Conservation (phyloP, 2,888 invertebrate species). For the Cephus pygmeus region DNA sequence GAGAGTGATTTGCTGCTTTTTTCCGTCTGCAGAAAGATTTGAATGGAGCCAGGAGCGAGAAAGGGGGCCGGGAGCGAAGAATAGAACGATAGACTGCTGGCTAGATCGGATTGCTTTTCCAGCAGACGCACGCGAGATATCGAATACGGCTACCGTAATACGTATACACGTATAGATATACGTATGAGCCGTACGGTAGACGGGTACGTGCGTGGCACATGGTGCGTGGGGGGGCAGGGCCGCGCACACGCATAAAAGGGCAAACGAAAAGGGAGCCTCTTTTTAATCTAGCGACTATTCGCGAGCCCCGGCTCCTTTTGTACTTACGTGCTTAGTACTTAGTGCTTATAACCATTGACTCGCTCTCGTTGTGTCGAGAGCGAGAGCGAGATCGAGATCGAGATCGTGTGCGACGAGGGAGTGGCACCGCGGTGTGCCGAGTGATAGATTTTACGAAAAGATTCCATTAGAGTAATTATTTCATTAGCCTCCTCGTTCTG, state of each 20-base stretch:
- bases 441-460: conserved; percentile 22
- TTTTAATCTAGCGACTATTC: conserved; percentile 66
- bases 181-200: background rate
- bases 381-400: conserved; percentile 5
- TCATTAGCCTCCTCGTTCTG: conserved; percentile 14
- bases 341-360: conserved; percentile 53
- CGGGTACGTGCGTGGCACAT: conserved; percentile 21
- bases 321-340: conserved; percentile 59
- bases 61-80: no score
- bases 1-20: no score
- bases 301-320: conserved; percentile 60
- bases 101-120: conserved; percentile 53
- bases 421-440: conserved; percentile 3
- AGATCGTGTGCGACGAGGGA: conserved; percentile 3
- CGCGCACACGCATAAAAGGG: conserved; percentile 19
- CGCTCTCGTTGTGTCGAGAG: conserved; percentile 24
- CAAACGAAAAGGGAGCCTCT: conserved; percentile 43
- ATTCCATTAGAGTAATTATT: conserved; percentile 62
- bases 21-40: no score
- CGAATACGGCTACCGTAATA: conserved; percentile 23
- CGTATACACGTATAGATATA: conserved; percentile 13
- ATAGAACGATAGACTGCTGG: no score
- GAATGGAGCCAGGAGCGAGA: no score
- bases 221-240: conserved; percentile 22
- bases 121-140: conserved; percentile 51